These are phyloP conservation scores for Tragelaphus scriptus DNA, from an alignment of 2,113 vertebrate species.

Conservation along the genomic window DNA sequence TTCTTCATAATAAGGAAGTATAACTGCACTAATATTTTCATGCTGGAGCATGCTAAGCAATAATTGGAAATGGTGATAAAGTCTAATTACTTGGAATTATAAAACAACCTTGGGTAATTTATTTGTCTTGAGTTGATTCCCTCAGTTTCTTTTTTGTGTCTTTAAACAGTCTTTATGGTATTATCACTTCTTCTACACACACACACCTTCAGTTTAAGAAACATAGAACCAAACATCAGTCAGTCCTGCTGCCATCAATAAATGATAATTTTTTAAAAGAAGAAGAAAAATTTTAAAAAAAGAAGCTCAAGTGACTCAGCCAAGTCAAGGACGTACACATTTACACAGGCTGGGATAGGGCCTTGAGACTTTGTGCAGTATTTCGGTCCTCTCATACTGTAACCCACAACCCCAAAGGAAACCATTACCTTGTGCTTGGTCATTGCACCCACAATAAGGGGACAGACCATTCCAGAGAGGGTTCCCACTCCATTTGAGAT, in stretches of 20 bases:
- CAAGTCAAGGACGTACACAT: neutral
- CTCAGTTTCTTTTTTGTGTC: constrained; percentile 29
- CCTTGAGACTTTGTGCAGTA: neutral
- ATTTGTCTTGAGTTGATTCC: neutral
- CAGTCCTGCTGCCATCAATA: neutral
- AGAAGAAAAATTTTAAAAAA: neutral
- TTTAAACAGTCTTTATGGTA: neutral
- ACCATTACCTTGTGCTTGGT: constrained; percentile 93
- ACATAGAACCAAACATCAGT: neutral
- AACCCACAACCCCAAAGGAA: neutral
- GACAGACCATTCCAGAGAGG: constrained; percentile 96
- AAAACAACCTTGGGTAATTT: constrained; percentile 6
- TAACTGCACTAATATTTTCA: neutral
- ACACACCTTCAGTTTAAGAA: neutral
- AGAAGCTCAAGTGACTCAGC: neutral
- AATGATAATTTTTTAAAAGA: neutral
- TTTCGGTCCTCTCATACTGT: neutral
- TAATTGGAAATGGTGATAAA: neutral
- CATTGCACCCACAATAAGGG: constrained; percentile 95
- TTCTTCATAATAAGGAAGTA: constrained; percentile 38
- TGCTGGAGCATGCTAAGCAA: neutral
- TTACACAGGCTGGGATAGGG: neutral
- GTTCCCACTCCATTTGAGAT: constrained; percentile 98
- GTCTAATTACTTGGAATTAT: constrained; percentile 35
- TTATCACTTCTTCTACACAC: neutral